Evolutionary conservation across 2,113 vertebrate genomes (phyloP).

Genomic region (Sula dactylatra): DNA sequence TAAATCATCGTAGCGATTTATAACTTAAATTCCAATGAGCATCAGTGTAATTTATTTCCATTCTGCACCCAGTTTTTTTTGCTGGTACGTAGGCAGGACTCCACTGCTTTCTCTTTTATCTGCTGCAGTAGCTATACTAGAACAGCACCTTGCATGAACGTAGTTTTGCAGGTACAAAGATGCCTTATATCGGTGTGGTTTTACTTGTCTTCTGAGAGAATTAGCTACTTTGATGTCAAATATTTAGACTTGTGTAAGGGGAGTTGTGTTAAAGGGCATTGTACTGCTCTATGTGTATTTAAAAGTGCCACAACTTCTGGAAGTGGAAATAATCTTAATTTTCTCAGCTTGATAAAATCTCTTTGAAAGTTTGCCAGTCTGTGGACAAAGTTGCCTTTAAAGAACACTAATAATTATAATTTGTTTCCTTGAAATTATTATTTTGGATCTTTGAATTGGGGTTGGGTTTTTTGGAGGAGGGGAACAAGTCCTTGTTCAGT

Average conservation of each 20-base stretch:
- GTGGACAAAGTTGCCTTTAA: neutral
- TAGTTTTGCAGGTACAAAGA: neutral
- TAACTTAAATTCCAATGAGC: neutral
- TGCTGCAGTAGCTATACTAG: rapidly evolving
- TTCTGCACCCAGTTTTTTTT: neutral
- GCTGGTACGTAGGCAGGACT: rapidly evolving
- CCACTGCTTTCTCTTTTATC: neutral
- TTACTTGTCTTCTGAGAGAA: neutral
- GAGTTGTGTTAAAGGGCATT: neutral
- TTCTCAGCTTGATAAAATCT: neutral
- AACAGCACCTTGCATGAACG: rapidly evolving
- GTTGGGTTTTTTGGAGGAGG: neutral
- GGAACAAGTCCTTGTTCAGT: neutral
- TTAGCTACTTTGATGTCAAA: neutral
- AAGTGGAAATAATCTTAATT: neutral
- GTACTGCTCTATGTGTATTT: neutral
- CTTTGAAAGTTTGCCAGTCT: neutral
- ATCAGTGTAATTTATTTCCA: neutral
- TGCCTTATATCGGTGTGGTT: neutral
- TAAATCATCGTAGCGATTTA: neutral
- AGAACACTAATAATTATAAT: neutral
- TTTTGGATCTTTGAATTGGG: neutral
- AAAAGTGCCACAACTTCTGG: rapidly evolving
- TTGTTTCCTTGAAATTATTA: neutral
- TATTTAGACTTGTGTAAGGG: neutral